These are phyloP conservation scores for Xerus rutilus DNA, from an alignment of 2,797 vertebrate species.

Conservation along the genomic window DNA sequence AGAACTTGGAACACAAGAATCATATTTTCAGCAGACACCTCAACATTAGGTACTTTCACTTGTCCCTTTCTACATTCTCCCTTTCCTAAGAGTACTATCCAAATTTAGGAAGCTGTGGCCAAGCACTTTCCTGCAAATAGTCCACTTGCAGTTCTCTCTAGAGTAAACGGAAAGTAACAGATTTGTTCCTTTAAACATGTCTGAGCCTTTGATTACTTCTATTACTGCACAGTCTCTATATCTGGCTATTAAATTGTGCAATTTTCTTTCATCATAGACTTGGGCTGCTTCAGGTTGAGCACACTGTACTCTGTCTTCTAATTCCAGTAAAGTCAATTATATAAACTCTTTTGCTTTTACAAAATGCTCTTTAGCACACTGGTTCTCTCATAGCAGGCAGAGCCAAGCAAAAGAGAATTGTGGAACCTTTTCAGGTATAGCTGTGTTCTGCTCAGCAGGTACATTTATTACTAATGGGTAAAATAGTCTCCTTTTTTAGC, in stretches of 20 bases:
- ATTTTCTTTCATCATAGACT: conserved; percentile 72
- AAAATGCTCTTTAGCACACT: conserved; percentile 78
- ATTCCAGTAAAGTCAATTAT: conserved; percentile 80
- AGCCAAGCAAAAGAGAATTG: conserved; percentile 71
- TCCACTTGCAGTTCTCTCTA: not conserved
- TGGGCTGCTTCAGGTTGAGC: conserved; percentile 65
- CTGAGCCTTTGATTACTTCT: conserved; percentile 67
- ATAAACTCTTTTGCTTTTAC: conserved; percentile 79
- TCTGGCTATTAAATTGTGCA: conserved; percentile 72
- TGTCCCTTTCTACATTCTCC: not conserved
- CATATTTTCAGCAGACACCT: not conserved
- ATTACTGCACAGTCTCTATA: conserved; percentile 40
- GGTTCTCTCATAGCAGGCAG: conserved; percentile 54
- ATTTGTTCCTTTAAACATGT: conserved; percentile 61
- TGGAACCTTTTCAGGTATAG: conserved; percentile 73
- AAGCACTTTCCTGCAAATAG: conserved; percentile 56
- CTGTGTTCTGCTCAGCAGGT: conserved; percentile 76
- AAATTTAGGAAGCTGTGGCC: not conserved
- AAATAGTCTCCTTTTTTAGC: conserved; percentile 74
- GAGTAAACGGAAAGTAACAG: conserved; percentile 50
- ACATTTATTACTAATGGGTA: conserved; percentile 77
- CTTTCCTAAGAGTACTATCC: not conserved
- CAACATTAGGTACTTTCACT: not conserved
- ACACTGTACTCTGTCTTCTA: conserved; percentile 74
- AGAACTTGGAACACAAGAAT: not conserved